Percentiles rank a stretch among this genome's conserved stretches.
Evolutionary conservation across 2,797 vertebrate genomes (phyloP).

Genomic region (Spinus olivaceus): DNA sequence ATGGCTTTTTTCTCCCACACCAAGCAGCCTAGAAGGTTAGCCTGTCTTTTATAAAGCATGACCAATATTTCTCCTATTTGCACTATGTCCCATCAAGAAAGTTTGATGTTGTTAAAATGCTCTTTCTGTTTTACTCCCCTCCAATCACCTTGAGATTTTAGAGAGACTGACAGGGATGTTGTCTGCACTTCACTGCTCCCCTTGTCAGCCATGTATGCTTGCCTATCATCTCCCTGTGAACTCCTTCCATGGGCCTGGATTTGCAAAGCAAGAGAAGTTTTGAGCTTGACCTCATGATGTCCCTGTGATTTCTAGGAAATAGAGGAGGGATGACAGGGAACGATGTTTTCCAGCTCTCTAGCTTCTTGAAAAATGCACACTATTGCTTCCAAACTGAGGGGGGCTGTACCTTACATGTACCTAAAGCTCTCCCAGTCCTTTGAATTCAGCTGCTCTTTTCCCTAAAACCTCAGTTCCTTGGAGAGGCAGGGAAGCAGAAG

Average conservation of each 20-base stretch:
- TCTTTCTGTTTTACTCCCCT: not conserved
- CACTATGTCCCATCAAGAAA: constrained; percentile 24
- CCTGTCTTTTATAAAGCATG: constrained; percentile 34
- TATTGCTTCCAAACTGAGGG: not conserved
- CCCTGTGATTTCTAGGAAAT: not conserved
- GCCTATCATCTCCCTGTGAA: not conserved
- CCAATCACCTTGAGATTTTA: not conserved
- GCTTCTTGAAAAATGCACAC: not conserved
- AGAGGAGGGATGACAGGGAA: not conserved
- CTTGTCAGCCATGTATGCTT: accelerated
- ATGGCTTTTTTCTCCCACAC: not conserved
- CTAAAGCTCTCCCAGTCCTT: not conserved
- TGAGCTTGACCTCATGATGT: not conserved
- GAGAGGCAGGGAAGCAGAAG: not conserved
- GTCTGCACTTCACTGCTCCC: not conserved
- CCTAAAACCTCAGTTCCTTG: not conserved
- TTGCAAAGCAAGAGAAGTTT: not conserved
- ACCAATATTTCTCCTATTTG: constrained; percentile 1
- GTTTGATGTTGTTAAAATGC: constrained; percentile 6
- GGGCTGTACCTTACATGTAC: not conserved
- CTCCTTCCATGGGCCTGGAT: not conserved
- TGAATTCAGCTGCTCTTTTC: not conserved
- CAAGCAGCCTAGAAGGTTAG: not conserved
- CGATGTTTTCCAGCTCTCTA: accelerated
- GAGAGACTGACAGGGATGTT: not conserved